A percentile compares a stretch with the other conserved stretches of the same genome.
Conservation (phyloP, 2,797 vertebrate genomes). For the Gymnothorax javanicus region DNA sequence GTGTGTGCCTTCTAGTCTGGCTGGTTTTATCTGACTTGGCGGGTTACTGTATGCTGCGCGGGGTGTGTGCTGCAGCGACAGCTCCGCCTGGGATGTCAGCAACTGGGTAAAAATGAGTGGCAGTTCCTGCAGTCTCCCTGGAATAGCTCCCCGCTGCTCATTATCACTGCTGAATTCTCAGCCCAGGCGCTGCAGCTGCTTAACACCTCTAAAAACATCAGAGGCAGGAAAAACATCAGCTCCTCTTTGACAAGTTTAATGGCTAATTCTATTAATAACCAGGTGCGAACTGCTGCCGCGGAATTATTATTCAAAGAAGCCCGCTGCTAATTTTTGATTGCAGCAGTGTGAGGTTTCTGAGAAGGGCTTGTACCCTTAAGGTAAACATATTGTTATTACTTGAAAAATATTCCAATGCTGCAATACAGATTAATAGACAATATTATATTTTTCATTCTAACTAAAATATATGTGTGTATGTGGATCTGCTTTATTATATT, state of each 20-base stretch:
- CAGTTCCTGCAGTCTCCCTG: conserved; percentile 24
- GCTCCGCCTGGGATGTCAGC: conserved; percentile 19
- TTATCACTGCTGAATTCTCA: conserved; percentile 52
- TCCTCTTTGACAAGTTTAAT: conserved; percentile 41
- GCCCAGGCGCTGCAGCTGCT: conserved; percentile 48
- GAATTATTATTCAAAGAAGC: background rate
- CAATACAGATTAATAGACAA: no score
- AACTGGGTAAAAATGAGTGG: conserved; percentile 27
- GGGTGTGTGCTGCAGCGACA: conserved; percentile 7
- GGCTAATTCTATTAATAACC: conserved; percentile 36
- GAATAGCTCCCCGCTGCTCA: conserved; percentile 44
- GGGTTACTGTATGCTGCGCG: background rate
- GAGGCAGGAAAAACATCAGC: conserved; percentile 30
- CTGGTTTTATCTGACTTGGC: conserved; percentile 1
- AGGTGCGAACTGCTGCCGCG: conserved; percentile 44
- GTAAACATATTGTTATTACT: background rate
- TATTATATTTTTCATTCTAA: no score
- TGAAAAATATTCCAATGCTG: no score
- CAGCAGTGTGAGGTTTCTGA: background rate
- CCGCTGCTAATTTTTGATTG: background rate
- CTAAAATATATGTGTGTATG: background rate
- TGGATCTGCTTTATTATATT: background rate
- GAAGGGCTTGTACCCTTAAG: background rate
- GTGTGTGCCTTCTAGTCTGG: background rate
- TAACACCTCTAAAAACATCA: conserved; percentile 29